These are phyloP conservation scores for Drosophila grimshawi DNA, from an alignment of 1,140 invertebrate species.

Conservation along the genomic window DNA sequence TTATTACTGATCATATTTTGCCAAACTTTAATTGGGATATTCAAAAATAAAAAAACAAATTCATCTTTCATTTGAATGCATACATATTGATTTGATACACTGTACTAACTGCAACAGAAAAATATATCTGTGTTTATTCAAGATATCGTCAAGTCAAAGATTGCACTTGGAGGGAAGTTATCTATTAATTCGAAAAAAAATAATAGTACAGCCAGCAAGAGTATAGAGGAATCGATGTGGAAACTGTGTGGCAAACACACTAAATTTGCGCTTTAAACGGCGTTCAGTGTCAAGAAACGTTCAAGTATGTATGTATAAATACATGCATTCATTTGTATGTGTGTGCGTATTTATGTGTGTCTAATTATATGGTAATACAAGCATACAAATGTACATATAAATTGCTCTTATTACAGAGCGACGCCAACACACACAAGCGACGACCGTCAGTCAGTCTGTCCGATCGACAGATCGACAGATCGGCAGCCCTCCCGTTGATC, in stretches of 20 bases:
- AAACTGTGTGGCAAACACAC: conserved; percentile 34
- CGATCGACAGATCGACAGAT: conserved; percentile 30
- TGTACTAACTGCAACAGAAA: too few species aligned
- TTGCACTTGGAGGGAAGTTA: too few species aligned
- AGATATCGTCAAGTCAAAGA: too few species aligned
- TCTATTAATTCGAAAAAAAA: background rate
- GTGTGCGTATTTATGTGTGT: conserved; percentile 38
- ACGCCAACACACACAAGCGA: conserved; percentile 20
- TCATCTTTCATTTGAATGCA: too few species aligned
- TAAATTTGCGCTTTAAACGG: conserved; percentile 45
- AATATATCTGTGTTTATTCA: too few species aligned
- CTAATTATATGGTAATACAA: conserved; percentile 83
- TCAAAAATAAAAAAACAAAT: too few species aligned
- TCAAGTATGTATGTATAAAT: conserved; percentile 47
- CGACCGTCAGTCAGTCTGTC: background rate
- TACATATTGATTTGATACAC: too few species aligned
- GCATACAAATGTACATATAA: conserved; percentile 79
- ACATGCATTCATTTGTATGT: conserved; percentile 5
- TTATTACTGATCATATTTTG: too few species aligned
- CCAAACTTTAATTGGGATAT: too few species aligned
- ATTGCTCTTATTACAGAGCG: conserved; percentile 73
- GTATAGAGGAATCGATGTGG: conserved; percentile 3
- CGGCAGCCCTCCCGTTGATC: conserved; percentile 66
- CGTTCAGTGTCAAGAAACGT: conserved; percentile 72
- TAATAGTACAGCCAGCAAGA: background rate